Percentiles rank a stretch among this genome's conserved stretches.
Conservation (phyloP, 2,113 vertebrate species). For the Trogon surrucura region DNA sequence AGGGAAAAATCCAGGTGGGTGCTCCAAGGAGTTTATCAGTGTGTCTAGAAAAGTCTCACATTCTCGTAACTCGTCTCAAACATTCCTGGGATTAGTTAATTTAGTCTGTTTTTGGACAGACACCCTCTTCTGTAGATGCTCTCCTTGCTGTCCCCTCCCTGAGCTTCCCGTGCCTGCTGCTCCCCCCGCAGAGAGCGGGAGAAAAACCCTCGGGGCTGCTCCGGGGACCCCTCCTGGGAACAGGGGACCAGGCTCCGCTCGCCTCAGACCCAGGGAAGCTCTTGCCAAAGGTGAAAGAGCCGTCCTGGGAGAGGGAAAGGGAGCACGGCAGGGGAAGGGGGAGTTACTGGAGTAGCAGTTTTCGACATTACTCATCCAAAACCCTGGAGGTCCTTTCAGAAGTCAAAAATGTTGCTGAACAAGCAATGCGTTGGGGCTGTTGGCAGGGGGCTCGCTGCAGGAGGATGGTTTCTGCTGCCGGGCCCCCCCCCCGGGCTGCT, state of each 20-base stretch:
- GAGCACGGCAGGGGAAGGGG: neutral
- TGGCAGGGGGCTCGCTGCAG: accelerated
- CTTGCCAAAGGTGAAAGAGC: neutral
- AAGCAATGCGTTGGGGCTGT: neutral
- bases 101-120: neutral
- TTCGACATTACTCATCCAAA: neutral
- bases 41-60: neutral
- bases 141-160: neutral
- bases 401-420: neutral
- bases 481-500: neutral
- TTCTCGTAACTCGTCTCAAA: neutral
- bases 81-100: neutral
- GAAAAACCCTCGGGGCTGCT: neutral
- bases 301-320: neutral
- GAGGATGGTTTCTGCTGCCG: neutral
- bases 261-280: neutral
- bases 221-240: neutral
- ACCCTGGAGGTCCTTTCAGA: neutral
- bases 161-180: neutral
- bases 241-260: neutral
- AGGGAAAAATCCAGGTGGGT: neutral
- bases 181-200: neutral
- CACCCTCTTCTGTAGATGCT: neutral
- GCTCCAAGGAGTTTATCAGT: neutral
- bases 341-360: neutral